These are phyloP conservation scores for Marasmarcha lunaedactyla DNA, from an alignment of 2,888 invertebrate genomes.

Conservation along the genomic window DNA sequence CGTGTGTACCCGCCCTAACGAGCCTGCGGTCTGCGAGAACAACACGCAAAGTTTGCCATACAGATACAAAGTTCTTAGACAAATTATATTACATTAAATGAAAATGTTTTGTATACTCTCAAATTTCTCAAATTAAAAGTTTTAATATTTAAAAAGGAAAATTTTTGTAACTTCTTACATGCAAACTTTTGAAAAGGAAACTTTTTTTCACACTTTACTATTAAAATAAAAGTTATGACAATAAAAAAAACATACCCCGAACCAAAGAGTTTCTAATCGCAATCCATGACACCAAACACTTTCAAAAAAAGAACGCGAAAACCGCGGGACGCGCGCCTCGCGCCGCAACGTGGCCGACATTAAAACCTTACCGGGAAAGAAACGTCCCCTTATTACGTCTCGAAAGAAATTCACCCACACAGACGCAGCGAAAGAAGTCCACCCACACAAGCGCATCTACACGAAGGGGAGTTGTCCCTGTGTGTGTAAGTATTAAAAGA, in stretches of 20 bases:
- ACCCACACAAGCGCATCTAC: slow-evolving; percentile 46
- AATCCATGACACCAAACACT: slow-evolving; percentile 13
- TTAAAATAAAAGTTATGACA: too few relatives aligned
- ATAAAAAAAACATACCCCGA: slow-evolving; percentile 2
- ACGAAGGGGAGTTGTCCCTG: slow-evolving; percentile 34
- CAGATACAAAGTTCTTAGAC: not conserved
- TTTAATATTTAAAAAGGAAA: too few relatives aligned
- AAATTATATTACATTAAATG: too few relatives aligned
- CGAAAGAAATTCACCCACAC: slow-evolving; percentile 68
- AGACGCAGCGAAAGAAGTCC: slow-evolving; percentile 57
- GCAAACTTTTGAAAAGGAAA: too few relatives aligned
- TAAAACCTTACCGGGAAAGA: slow-evolving; percentile 71
- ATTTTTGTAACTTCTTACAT: too few relatives aligned
- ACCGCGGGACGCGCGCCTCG: slow-evolving; percentile 66
- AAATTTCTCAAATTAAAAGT: too few relatives aligned
- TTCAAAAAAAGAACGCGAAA: slow-evolving; percentile 31
- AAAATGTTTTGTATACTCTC: too few relatives aligned
- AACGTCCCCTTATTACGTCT: slow-evolving; percentile 71
- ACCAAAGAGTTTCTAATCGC: not conserved
- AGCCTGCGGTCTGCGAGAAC: slow-evolving; percentile 59
- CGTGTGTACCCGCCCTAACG: slow-evolving; percentile 62
- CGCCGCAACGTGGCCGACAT: slow-evolving; percentile 69
- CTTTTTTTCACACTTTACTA: too few relatives aligned
- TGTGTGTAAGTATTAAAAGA: slow-evolving; percentile 68
- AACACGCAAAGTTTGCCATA: slow-evolving; percentile 20